Evolutionary conservation across 2,797 vertebrate species (phyloP).

Genomic region (Brachymystax lenok): DNA sequence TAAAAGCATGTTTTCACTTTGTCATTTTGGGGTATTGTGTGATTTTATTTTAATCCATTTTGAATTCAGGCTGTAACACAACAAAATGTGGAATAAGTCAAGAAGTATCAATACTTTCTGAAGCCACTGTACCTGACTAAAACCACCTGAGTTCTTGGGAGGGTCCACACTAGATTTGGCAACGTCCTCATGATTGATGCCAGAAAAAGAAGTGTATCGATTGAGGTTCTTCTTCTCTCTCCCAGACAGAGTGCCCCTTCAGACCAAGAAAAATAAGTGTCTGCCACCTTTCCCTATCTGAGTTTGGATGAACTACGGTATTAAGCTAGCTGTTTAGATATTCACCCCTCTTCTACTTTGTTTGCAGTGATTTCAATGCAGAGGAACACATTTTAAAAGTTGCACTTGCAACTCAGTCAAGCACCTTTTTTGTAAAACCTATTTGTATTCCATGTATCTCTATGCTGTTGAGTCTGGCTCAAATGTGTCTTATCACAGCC

Average conservation of each 20-base stretch:
- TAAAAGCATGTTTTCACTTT: too few relatives aligned
- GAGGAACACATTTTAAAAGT: constrained; percentile 54
- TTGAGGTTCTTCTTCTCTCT: neutral
- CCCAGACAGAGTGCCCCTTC: neutral
- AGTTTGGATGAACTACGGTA: neutral
- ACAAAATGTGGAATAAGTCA: too few relatives aligned
- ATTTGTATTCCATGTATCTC: constrained; percentile 59
- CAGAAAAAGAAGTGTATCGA: neutral
- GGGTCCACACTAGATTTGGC: neutral
- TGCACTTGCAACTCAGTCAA: constrained; percentile 45
- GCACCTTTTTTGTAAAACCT: constrained; percentile 40
- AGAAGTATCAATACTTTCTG: too few relatives aligned
- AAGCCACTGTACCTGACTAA: neutral
- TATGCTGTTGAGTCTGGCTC: constrained; percentile 45
- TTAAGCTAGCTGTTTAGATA: neutral
- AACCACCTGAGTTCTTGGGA: neutral
- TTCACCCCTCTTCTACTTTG: constrained; percentile 23
- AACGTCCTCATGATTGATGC: neutral
- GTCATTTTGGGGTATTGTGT: too few relatives aligned
- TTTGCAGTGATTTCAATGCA: constrained; percentile 56
- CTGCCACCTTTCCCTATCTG: neutral
- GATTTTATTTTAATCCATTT: too few relatives aligned
- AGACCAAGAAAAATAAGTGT: neutral
- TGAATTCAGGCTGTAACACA: too few relatives aligned
- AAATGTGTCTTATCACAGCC: constrained; percentile 55